Conservation (phyloP, 1,140 invertebrate genomes). For the Diprion similis region DNA sequence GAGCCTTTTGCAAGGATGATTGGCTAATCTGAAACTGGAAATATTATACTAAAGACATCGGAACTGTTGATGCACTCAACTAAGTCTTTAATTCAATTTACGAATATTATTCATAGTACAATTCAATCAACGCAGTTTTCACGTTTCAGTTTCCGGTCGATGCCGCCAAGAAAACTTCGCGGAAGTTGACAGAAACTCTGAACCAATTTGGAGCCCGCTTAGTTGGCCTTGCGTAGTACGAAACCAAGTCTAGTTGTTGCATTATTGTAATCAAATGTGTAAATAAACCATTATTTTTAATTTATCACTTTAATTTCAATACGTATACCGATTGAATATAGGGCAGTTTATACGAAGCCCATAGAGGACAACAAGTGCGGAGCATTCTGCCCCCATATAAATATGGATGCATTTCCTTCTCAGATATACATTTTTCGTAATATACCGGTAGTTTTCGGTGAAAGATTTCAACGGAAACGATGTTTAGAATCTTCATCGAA, state of each 20-base stretch:
- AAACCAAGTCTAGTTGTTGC: constrained; percentile 10
- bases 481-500: too few species aligned
- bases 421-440: too few species aligned
- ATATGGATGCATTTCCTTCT: neutral
- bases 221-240: constrained; percentile 58
- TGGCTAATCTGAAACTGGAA: too few species aligned
- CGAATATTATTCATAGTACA: neutral
- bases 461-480: too few species aligned
- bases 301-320: neutral
- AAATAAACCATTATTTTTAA: neutral
- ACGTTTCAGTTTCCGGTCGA: constrained; percentile 60
- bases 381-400: neutral
- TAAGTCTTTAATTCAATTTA: neutral
- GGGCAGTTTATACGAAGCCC: too few species aligned
- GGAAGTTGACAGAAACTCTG: constrained; percentile 60
- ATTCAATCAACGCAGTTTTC: constrained; percentile 11
- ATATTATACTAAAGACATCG: too few species aligned
- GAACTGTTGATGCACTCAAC: too few species aligned
- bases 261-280: constrained; percentile 8
- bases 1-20: too few species aligned
- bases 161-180: constrained; percentile 58
- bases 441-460: too few species aligned
- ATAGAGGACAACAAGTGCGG: neutral
- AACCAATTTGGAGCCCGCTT: constrained; percentile 64
- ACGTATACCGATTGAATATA: too few species aligned